Base-by-base conservation (phyloP, 2,113 vertebrate genomes). In the Phaetusa simplex region DNA sequence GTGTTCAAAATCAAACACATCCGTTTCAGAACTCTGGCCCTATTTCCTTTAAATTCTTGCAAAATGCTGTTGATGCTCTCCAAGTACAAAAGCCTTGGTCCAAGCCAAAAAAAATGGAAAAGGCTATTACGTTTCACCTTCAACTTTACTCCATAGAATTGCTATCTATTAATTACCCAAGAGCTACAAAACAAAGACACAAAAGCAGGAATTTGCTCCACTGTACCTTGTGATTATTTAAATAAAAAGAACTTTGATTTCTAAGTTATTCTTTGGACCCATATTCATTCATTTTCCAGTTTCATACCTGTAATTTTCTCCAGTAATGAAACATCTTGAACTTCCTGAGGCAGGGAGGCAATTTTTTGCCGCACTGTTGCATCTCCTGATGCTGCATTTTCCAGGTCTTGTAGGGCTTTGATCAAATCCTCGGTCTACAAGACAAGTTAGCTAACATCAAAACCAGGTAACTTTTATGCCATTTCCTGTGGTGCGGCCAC, bases 311-410 rank as follows among this genome's bases (percentile, higher is more conserved):
- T 99, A 91, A 99, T 99, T 97, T 99, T 99, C 98, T 99, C 99
- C 84, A 99, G 96, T 18, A 99, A 97, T 8, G 99, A 99, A 70
- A 99, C 99, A 55, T 99, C 99, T 76, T 99, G 99, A 27, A 99
- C 99, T 97, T 99, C 99, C 97, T 99, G 99, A 30, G 99, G 99
- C 92, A 99, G 97, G 3, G 99, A 99, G 49, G 99, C 99, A 53
- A 99, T 99, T 96, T 99, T 99, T 97, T 99, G 99, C 86, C 99
- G 98, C 69, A 99, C 99, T 1, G 99, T 99, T 8, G 99, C 99
- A 30, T 99, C 99, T 5, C 99, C 99, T 5, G 99, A 99, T 1
- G 99, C 99, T 8, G 99, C 99, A 17, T 99, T 99, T 97, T 99
- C 99, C 79, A 99, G 94, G 93, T 99, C 99, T 93, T 99, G 99